Evolutionary conservation across 2,797 vertebrate species (phyloP).

Genomic region (Danionella dracula): DNA sequence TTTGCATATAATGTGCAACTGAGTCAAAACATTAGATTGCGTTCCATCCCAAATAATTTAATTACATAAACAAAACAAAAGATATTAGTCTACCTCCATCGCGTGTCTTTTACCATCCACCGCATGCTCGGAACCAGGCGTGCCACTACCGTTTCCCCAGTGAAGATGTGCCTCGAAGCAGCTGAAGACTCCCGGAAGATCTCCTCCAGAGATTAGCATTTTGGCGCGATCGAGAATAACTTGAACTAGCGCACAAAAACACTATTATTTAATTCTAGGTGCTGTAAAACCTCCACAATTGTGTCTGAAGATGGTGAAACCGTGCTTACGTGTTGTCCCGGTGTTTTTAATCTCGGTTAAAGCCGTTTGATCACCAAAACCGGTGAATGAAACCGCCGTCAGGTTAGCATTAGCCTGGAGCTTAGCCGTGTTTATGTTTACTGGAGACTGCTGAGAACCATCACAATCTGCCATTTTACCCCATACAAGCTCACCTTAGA

Average conservation of each 20-base stretch:
- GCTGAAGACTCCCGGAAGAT: constrained; percentile 47
- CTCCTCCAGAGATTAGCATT: constrained; percentile 50
- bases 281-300: too few relatives aligned
- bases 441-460: constrained; percentile 64
- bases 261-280: neutral
- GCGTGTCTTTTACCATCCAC: constrained; percentile 57
- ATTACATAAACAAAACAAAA: too few relatives aligned
- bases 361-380: constrained; percentile 4
- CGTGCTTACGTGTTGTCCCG: constrained; percentile 53
- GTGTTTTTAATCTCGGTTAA: constrained; percentile 50
- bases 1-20: constrained; percentile 73
- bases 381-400: constrained; percentile 41
- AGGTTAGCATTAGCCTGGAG: constrained; percentile 22
- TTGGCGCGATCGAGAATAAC: constrained; percentile 7
- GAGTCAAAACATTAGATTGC: neutral
- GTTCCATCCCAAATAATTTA: too few relatives aligned
- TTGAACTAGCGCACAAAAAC: constrained; percentile 49
- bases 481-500: constrained; percentile 55
- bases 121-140: constrained; percentile 67
- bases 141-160: constrained; percentile 59
- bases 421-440: constrained; percentile 51
- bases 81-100: constrained; percentile 65
- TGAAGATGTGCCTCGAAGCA: constrained; percentile 68
- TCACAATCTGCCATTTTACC: constrained; percentile 43
- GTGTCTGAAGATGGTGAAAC: too few relatives aligned